phyloP scores from a whole-genome alignment of 2,888 invertebrate genomes.

The Diploptera punctata region DNA sequence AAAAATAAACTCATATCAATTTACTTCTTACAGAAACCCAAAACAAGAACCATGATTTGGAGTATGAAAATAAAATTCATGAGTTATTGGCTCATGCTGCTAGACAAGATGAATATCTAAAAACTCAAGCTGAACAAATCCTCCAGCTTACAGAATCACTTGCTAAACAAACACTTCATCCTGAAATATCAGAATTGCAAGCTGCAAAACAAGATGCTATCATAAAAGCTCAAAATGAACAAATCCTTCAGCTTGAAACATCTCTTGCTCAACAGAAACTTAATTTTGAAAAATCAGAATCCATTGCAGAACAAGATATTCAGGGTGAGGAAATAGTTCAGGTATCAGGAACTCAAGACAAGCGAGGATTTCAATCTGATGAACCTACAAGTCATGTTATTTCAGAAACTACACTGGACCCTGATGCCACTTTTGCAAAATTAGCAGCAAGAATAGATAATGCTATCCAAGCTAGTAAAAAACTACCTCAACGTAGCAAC shows the following conservation, averaged over 20 bases:
- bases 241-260: too few relatives aligned
- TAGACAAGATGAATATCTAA: conserved; percentile 48
- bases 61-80: conserved; percentile 51
- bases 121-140: conserved; percentile 49
- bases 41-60: conserved; percentile 25
- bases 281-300: too few relatives aligned
- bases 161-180: too few relatives aligned
- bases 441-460: conserved; percentile 8
- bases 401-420: not conserved
- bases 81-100: conserved; percentile 49
- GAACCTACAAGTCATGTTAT: too few relatives aligned
- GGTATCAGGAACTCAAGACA: too few relatives aligned
- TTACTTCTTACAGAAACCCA: not conserved
- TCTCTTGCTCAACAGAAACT: too few relatives aligned
- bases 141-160: conserved; percentile 38
- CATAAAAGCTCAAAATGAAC: too few relatives aligned
- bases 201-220: not conserved
- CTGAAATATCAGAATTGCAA: not conserved
- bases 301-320: too few relatives aligned
- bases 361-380: too few relatives aligned
- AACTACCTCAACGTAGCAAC: not conserved
- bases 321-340: too few relatives aligned
- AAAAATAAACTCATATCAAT: too few relatives aligned
- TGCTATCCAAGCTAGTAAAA: conserved; percentile 2
- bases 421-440: not conserved